Evolutionary conservation across 2,113 vertebrate species (phyloP).

Genomic region (Cairina moschata): DNA sequence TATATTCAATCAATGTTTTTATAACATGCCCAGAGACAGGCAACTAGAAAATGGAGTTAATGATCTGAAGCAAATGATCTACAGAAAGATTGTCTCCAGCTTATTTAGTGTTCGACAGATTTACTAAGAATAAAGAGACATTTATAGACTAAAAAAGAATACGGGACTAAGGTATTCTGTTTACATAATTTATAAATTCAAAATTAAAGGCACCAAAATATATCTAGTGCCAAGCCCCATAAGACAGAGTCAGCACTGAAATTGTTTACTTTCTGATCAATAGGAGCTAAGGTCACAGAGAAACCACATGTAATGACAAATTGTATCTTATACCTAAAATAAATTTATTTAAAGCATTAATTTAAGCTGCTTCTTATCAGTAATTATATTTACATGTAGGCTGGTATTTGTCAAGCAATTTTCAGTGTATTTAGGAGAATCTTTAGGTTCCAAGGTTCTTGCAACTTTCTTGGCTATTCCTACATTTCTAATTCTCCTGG

Average conservation of each 20-base stretch:
- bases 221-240: neutral
- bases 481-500: neutral
- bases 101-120: neutral
- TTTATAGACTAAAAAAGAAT: neutral
- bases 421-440: neutral
- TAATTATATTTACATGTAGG: neutral
- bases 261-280: neutral
- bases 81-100: neutral
- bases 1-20: neutral
- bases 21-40: neutral
- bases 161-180: neutral
- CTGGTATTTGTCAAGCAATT: neutral
- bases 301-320: neutral
- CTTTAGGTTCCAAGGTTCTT: neutral
- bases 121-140: neutral
- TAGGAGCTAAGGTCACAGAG: neutral
- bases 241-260: neutral
- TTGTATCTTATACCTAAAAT: neutral
- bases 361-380: neutral
- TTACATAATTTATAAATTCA: neutral
- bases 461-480: neutral
- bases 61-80: neutral
- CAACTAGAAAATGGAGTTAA: neutral
- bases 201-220: neutral
- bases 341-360: neutral